These are phyloP conservation scores for Stigmatopora argus DNA, from an alignment of 2,113 vertebrate species.

Conservation along the genomic window DNA sequence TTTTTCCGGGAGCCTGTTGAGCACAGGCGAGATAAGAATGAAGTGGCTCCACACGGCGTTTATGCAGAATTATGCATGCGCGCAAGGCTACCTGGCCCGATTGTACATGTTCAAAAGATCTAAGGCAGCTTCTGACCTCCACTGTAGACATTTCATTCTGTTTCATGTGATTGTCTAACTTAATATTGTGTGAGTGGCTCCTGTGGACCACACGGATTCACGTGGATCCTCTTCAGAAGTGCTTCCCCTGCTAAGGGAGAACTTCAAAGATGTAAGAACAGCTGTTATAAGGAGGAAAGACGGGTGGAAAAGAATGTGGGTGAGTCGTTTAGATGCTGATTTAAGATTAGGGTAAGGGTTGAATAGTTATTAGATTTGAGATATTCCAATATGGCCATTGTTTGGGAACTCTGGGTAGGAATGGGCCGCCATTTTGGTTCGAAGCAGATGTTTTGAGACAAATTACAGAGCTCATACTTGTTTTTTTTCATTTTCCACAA, in stretches of 20 bases:
- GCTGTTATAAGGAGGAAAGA: background rate
- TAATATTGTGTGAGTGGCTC: slow-evolving; percentile 2
- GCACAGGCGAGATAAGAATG: slow-evolving; percentile 38
- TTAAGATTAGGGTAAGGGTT: background rate
- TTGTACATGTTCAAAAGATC: slow-evolving; percentile 4
- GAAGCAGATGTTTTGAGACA: no score
- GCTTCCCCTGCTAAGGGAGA: background rate
- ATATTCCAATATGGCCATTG: no score
- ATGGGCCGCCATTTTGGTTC: no score
- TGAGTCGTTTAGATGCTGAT: background rate
- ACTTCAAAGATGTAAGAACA: slow-evolving; percentile 1
- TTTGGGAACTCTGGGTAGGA: no score
- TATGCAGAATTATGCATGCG: slow-evolving; percentile 45
- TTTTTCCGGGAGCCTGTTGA: slow-evolving; percentile 9
- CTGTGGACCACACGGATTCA: slow-evolving; percentile 1
- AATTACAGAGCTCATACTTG: no score
- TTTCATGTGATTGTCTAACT: slow-evolving; percentile 22
- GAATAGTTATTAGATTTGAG: background rate
- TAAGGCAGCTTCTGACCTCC: background rate
- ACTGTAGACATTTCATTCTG: slow-evolving; percentile 22
- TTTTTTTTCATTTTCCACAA: no score
- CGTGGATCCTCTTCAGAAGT: background rate
- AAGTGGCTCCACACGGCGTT: slow-evolving; percentile 15
- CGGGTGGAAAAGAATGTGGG: background rate
- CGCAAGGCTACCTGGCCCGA: slow-evolving; percentile 7